phyloP scores from a whole-genome alignment of 2,797 vertebrate genomes.

The Tapirus indicus region DNA sequence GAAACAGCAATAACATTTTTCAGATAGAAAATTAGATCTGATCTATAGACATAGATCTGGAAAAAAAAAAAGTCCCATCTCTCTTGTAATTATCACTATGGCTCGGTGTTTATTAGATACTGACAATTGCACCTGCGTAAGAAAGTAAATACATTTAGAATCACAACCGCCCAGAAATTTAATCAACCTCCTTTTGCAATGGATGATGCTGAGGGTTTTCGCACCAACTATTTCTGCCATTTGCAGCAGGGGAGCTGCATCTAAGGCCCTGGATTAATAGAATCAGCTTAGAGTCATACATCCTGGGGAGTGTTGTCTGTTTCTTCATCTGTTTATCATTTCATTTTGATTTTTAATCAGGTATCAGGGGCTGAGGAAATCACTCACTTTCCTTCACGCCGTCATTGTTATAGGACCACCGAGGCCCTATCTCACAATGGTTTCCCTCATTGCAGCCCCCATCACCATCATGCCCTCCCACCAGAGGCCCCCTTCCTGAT shows the following conservation, averaged over 20 bases:
- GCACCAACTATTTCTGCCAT: neutral
- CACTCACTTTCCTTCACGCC: neutral
- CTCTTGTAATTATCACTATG: rapidly evolving
- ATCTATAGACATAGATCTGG: neutral
- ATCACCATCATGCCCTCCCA: rapidly evolving
- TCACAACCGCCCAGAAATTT: neutral
- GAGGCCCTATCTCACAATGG: rapidly evolving
- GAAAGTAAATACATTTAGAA: rapidly evolving
- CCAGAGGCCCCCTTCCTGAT: neutral
- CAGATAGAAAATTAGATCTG: neutral
- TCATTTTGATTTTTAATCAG: neutral
- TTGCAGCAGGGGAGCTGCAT: neutral
- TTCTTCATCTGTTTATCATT: neutral
- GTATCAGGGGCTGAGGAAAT: neutral
- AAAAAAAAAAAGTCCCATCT: rapidly evolving
- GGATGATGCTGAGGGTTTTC: neutral
- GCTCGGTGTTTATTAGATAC: rapidly evolving
- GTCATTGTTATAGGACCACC: rapidly evolving
- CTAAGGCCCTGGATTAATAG: rapidly evolving
- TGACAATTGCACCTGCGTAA: rapidly evolving
- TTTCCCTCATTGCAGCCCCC: neutral
- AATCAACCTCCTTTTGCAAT: neutral
- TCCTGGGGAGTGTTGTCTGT: rapidly evolving
- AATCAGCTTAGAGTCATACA: rapidly evolving
- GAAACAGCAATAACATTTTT: too few relatives aligned